phyloP scores from a whole-genome alignment of 2,888 invertebrate genomes.

The Choreutis nemorana region DNA sequence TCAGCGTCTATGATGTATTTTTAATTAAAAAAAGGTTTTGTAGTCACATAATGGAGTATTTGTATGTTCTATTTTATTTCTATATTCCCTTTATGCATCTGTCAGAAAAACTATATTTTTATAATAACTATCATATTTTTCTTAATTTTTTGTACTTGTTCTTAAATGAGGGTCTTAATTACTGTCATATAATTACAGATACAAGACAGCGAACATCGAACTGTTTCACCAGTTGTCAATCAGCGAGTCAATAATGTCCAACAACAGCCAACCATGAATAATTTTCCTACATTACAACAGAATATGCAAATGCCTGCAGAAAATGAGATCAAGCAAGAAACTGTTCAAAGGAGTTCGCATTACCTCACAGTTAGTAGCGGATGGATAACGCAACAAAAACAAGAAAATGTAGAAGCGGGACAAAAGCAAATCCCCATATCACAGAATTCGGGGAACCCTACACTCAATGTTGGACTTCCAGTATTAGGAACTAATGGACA shows the following conservation, averaged over 20 bases:
- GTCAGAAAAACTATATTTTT: too few species aligned
- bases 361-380: conserved; percentile 57
- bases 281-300: conserved; percentile 28
- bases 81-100: too few species aligned
- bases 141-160: conserved; percentile 3
- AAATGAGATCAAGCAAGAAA: conserved; percentile 37
- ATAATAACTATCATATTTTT: too few species aligned
- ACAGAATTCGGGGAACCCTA: conserved; percentile 19
- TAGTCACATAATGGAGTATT: too few species aligned
- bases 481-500: conserved; percentile 68
- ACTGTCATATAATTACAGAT: conserved; percentile 24
- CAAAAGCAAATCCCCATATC: conserved; percentile 27
- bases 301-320: conserved; percentile 27
- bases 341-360: conserved; percentile 46
- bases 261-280: conserved; percentile 22
- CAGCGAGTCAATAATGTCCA: conserved; percentile 26
- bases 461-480: conserved; percentile 37
- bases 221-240: conserved; percentile 26
- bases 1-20: not conserved
- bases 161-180: conserved; percentile 4
- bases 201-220: conserved; percentile 37
- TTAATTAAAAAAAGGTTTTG: too few species aligned
- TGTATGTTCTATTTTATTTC: too few species aligned
- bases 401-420: conserved; percentile 30
- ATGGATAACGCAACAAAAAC: conserved; percentile 54